These are phyloP conservation scores for Bovichtus diacanthus DNA, from an alignment of 2,797 vertebrate species.

Conservation along the genomic window DNA sequence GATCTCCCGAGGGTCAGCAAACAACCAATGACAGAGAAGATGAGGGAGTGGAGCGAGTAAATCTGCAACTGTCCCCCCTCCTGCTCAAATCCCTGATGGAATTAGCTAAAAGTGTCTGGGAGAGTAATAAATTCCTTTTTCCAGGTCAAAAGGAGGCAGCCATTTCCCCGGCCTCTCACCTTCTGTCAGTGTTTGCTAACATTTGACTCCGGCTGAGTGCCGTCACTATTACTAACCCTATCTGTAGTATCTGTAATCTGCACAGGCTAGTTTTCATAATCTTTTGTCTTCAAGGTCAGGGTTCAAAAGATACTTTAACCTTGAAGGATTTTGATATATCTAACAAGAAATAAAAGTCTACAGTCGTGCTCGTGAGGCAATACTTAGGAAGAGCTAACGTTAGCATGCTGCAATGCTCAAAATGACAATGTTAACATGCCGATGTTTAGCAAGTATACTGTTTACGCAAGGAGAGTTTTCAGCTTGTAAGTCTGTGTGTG, in stretches of 20 bases:
- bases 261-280: not conserved
- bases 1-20: constrained; percentile 39
- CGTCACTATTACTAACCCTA: constrained; percentile 19
- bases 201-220: constrained; percentile 4
- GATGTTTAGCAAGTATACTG: too few species aligned
- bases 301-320: not conserved
- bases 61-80: constrained; percentile 41
- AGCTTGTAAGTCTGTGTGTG: too few species aligned
- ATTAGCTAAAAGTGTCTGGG: constrained; percentile 64
- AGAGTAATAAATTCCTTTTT: constrained; percentile 59
- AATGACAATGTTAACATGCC: too few species aligned
- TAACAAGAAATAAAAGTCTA: not conserved
- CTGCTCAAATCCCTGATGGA: constrained; percentile 61
- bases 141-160: constrained; percentile 47
- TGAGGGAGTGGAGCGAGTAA: constrained; percentile 49
- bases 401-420: too few species aligned
- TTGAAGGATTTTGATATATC: not conserved
- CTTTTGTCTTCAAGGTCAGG: not conserved
- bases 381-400: too few species aligned
- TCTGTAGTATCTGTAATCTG: constrained; percentile 2
- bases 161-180: constrained; percentile 16
- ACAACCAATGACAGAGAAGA: constrained; percentile 47
- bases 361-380: too few species aligned
- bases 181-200: constrained; percentile 32
- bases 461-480: too few species aligned